Evolutionary conservation across 92 coral and sea anemone genomes (phyloP).

Genomic region (Zoanthus sociatus): DNA sequence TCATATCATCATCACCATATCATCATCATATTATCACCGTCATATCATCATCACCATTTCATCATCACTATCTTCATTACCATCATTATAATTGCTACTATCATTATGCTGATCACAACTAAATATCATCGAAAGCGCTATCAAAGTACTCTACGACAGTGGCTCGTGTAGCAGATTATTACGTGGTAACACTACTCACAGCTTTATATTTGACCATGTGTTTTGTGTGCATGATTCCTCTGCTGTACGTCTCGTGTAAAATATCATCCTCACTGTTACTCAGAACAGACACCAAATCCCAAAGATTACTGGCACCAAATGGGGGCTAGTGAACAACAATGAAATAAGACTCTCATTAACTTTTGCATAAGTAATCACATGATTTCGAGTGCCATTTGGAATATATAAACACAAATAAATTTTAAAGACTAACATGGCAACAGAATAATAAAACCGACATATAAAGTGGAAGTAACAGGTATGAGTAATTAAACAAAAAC

Average conservation of each 20-base stretch:
- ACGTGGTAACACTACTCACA: conserved; percentile 61
- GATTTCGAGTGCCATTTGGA: no score
- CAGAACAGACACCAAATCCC: conserved; percentile 91
- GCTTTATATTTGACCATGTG: conserved; percentile 89
- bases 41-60: not conserved
- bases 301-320: conserved; percentile 88
- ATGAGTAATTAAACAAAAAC: no score
- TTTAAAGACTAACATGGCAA: not conserved
- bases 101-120: not conserved
- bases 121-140: not conserved
- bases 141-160: not conserved
- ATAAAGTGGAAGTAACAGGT: no score
- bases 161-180: not conserved
- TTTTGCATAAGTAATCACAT: not conserved
- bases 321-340: conserved; percentile 73
- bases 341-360: not conserved
- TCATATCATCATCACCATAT: not conserved
- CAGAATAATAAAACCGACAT: no score
- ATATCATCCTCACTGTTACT: conserved; percentile 75
- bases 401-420: no score
- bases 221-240: conserved; percentile 91
- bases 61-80: not conserved
- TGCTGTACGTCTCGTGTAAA: conserved; percentile 76
- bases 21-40: not conserved
- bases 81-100: not conserved